Percentiles rank a stretch among this genome's conserved stretches.
These are phyloP conservation scores for Cheilosia urbana DNA, from an alignment of 2,888 invertebrate genomes.

Conservation along the genomic window DNA sequence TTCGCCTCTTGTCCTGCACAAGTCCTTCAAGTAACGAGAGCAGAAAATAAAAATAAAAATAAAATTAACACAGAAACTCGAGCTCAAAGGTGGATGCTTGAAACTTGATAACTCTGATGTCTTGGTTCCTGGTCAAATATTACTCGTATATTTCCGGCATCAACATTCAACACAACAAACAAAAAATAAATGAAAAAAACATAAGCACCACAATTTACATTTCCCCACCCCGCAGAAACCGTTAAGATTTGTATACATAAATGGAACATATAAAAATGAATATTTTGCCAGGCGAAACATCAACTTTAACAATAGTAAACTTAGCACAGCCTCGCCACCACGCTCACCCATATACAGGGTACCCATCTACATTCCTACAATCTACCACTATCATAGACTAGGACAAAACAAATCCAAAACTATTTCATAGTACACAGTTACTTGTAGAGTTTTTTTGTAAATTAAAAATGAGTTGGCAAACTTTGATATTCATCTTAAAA, in stretches of 20 bases:
- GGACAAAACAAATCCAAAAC: slow-evolving; percentile 65
- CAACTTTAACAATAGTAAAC: slow-evolving; percentile 59
- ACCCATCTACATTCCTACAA: slow-evolving; percentile 19
- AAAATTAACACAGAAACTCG: slow-evolving; percentile 43
- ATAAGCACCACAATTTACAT: slow-evolving; percentile 53
- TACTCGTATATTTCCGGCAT: slow-evolving; percentile 6
- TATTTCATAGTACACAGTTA: slow-evolving; percentile 63
- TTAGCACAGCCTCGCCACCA: slow-evolving; percentile 38
- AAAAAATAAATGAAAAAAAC: not conserved
- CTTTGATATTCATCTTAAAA: slow-evolving; percentile 48
- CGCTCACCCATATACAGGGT: slow-evolving; percentile 21
- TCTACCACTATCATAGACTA: slow-evolving; percentile 51
- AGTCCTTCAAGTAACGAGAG: slow-evolving; percentile 67
- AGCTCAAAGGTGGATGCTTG: slow-evolving; percentile 65
- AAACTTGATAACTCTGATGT: slow-evolving; percentile 61
- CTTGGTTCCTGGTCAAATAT: slow-evolving; percentile 51
- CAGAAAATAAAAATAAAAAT: slow-evolving; percentile 42
- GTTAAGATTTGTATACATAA: slow-evolving; percentile 58
- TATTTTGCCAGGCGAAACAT: slow-evolving; percentile 65
- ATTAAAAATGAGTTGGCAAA: slow-evolving; percentile 59
- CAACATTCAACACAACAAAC: slow-evolving; percentile 28
- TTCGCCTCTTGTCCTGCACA: slow-evolving; percentile 53
- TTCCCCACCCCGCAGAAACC: slow-evolving; percentile 2
- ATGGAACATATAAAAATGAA: slow-evolving; percentile 62
- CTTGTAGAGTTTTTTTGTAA: slow-evolving; percentile 65